These are phyloP conservation scores for Heterocephalus glaber DNA, from an alignment of 2,113 vertebrate genomes.

Conservation along the genomic window DNA sequence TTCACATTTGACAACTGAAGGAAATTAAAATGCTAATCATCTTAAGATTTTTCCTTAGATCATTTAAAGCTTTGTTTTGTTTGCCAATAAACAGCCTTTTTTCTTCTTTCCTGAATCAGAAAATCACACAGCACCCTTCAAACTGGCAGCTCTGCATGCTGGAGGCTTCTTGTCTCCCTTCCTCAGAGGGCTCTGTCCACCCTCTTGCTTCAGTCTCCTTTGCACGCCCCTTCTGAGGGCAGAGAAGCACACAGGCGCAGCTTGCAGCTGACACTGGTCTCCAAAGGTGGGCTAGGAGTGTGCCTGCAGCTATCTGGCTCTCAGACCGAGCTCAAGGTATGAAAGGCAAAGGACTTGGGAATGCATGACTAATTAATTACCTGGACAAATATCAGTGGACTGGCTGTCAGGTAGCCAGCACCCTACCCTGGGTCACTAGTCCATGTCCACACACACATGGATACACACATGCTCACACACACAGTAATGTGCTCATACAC, in stretches of 20 bases:
- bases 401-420: not conserved
- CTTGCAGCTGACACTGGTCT: not conserved
- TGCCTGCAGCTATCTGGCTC: not conserved
- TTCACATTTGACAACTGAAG: not conserved
- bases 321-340: not conserved
- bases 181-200: not conserved
- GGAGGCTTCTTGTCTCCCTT: not conserved
- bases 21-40: not conserved
- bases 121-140: not conserved
- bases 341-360: not conserved
- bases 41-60: not conserved
- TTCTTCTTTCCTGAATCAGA: not conserved
- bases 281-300: not conserved
- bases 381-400: rapidly evolving
- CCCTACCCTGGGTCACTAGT: not conserved
- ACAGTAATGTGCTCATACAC: not conserved
- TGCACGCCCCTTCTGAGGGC: not conserved
- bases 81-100: not conserved
- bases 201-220: not conserved
- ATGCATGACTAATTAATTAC: not conserved
- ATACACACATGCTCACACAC: not conserved
- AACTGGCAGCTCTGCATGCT: not conserved
- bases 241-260: not conserved
- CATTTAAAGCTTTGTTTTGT: not conserved
- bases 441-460: not conserved